Evolutionary conservation across 2,888 invertebrate genomes (phyloP).

Genomic region (Cryptosula pallasiana): DNA sequence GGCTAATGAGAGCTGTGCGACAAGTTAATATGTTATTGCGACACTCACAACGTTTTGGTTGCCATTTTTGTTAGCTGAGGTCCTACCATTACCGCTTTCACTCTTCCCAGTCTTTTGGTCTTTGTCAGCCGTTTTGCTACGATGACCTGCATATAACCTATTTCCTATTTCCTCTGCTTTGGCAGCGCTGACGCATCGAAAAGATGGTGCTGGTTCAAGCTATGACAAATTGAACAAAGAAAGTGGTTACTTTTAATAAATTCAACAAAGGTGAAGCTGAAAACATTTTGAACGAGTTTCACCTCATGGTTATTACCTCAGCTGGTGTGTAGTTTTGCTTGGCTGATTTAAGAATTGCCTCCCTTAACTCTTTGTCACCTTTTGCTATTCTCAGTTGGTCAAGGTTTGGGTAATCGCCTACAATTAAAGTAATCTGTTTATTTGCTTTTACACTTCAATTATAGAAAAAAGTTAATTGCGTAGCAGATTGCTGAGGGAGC

Average conservation of each 20-base stretch:
- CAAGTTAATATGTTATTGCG: neutral
- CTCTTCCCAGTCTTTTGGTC: neutral
- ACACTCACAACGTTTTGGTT: conserved; percentile 8
- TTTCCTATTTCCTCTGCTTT: conserved; percentile 21
- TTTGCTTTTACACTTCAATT: too few relatives aligned
- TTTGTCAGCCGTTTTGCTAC: neutral
- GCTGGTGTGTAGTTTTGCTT: conserved; percentile 19
- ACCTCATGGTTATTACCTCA: too few relatives aligned
- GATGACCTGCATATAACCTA: conserved; percentile 2
- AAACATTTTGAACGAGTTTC: too few relatives aligned
- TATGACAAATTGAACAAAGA: too few relatives aligned
- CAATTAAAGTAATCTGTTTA: too few relatives aligned
- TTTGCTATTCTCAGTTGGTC: conserved; percentile 21
- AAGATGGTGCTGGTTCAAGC: conserved; percentile 22
- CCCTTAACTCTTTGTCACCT: conserved; percentile 6
- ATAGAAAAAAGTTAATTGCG: too few relatives aligned
- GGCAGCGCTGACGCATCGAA: conserved; percentile 18
- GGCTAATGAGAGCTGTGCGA: neutral
- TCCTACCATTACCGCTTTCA: neutral
- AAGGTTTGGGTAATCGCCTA: conserved; percentile 22
- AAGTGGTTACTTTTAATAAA: too few relatives aligned
- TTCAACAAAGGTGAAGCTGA: too few relatives aligned
- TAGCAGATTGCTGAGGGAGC: too few relatives aligned
- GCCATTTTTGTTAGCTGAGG: conserved; percentile 1
- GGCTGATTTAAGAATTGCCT: conserved; percentile 13